phyloP scores from a whole-genome alignment of 2,797 vertebrate species.

The Schizopygopsis pylzovi region DNA sequence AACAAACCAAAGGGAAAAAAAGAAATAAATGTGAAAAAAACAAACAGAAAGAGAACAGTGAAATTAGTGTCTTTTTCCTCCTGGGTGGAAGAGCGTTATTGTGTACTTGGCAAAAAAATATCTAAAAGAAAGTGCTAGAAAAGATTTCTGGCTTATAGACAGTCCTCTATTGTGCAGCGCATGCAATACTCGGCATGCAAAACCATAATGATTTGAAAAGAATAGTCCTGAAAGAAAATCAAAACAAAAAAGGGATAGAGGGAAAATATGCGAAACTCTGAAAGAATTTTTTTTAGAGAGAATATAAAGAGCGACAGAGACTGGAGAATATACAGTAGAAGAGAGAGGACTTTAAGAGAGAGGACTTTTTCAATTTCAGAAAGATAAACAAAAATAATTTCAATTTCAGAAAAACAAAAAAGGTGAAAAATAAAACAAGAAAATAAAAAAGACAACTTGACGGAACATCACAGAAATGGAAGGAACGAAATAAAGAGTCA shows the following conservation, averaged over 20 bases:
- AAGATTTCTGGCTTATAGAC: conserved; percentile 85
- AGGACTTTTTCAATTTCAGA: conserved; percentile 79
- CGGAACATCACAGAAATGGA: conserved; percentile 96
- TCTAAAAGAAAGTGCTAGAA: conserved; percentile 82
- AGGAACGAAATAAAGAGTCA: conserved; percentile 92
- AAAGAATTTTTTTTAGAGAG: conserved; percentile 72
- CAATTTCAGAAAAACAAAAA: conserved; percentile 76
- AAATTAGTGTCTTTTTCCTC: conserved; percentile 78
- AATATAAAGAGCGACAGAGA: conserved; percentile 78
- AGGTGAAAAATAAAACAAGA: conserved; percentile 67
- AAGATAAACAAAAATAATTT: conserved; percentile 56
- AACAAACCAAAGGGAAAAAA: conserved; percentile 69
- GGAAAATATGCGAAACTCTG: conserved; percentile 76
- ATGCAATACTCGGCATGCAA: conserved; percentile 99
- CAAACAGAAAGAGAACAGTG: conserved; percentile 65
- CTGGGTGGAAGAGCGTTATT: conserved; percentile 69
- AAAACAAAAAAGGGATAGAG: conserved; percentile 77
- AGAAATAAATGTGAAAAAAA: conserved; percentile 66
- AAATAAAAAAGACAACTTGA: conserved; percentile 83
- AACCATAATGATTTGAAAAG: conserved; percentile 87
- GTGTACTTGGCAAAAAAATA: conserved; percentile 82
- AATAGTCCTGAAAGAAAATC: conserved; percentile 76
- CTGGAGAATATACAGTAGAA: conserved; percentile 68
- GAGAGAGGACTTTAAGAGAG: conserved; percentile 79
- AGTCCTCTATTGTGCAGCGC: conserved; percentile 98